Conservation (phyloP, 2,797 vertebrate species). For the Tokudaia muenninki region DNA sequence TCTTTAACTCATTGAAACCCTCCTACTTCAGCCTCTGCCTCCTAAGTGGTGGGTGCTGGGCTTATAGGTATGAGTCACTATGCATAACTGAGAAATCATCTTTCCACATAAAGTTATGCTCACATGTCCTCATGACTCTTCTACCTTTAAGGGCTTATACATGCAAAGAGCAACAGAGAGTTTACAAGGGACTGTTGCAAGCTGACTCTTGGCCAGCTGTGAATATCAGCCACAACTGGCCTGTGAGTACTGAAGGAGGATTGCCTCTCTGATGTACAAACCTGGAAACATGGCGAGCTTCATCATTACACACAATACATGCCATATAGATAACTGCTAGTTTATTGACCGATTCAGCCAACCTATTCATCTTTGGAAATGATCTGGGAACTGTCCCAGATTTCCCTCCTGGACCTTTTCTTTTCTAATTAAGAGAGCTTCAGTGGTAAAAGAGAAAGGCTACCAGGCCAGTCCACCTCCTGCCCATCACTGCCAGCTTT, state of each 20-base stretch:
- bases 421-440: conserved; percentile 25
- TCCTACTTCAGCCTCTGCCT: neutral
- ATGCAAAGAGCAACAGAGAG: neutral
- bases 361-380: conserved; percentile 53
- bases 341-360: conserved; percentile 59
- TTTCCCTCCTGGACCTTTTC: conserved; percentile 42
- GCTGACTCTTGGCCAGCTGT: neutral
- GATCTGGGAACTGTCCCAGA: conserved; percentile 18
- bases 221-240: neutral
- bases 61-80: neutral
- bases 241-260: neutral
- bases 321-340: neutral
- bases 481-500: neutral
- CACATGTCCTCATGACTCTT: neutral
- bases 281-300: neutral
- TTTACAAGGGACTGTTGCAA: neutral
- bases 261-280: conserved; percentile 11
- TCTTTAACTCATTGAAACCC: neutral
- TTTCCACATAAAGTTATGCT: neutral
- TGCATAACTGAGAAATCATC: neutral
- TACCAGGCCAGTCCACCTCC: neutral
- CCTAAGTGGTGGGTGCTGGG: neutral
- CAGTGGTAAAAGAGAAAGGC: conserved; percentile 33
- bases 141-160: neutral
- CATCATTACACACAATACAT: neutral